phyloP scores from a whole-genome alignment of 2,888 invertebrate genomes.

The Diarsia mendica region DNA sequence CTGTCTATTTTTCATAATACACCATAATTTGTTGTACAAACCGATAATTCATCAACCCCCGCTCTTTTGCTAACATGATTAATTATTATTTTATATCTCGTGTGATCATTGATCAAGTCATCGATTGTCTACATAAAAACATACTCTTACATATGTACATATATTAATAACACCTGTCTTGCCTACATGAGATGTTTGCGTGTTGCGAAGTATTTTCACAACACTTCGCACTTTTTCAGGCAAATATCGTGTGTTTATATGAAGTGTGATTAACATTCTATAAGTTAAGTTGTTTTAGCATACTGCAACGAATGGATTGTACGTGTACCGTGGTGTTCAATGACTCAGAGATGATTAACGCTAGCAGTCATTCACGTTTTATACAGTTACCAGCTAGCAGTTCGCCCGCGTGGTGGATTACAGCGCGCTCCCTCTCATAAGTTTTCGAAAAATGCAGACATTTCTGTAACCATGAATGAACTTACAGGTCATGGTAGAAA shows the following conservation, averaged over 20 bases:
- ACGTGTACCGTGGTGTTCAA: slow-evolving; percentile 15
- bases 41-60: not conserved
- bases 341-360: slow-evolving; percentile 9
- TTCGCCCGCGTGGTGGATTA: not conserved
- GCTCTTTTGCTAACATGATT: not conserved
- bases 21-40: not conserved
- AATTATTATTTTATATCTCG: not conserved
- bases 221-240: slow-evolving; percentile 45
- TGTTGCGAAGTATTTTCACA: slow-evolving; percentile 39
- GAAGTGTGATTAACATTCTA: slow-evolving; percentile 26
- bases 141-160: slow-evolving; percentile 17
- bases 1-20: not conserved
- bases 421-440: not conserved
- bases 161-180: slow-evolving; percentile 14
- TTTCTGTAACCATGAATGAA: not conserved
- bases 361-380: not conserved
- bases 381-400: not conserved
- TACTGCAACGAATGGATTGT: slow-evolving; percentile 24
- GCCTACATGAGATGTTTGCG: slow-evolving; percentile 35
- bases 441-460: not conserved
- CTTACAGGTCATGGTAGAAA: not conserved
- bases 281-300: slow-evolving; percentile 18
- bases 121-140: slow-evolving; percentile 6
- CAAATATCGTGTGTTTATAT: slow-evolving; percentile 16
- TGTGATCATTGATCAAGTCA: slow-evolving; percentile 14